These are phyloP conservation scores for Scalopus aquaticus DNA, from an alignment of 2,113 vertebrate species.

Conservation along the genomic window DNA sequence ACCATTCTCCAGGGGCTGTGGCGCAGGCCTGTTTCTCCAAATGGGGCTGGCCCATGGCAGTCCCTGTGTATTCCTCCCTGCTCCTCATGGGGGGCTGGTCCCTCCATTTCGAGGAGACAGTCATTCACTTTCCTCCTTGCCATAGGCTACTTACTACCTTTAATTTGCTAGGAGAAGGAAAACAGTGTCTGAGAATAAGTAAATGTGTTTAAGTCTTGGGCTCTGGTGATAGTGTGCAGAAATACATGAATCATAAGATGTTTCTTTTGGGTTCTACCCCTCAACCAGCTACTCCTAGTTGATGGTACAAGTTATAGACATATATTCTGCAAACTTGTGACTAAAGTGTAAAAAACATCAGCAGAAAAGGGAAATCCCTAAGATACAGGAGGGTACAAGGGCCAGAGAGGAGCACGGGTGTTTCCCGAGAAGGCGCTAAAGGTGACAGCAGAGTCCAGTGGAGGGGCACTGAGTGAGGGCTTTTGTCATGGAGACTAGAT, in stretches of 20 bases:
- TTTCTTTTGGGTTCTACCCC: constrained; percentile 33
- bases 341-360: constrained; percentile 31
- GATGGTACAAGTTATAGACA: constrained; percentile 13
- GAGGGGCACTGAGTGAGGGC: neutral
- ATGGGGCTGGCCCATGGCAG: neutral
- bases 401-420: neutral
- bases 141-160: constrained; percentile 44
- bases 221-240: constrained; percentile 17
- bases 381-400: neutral
- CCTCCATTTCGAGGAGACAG: constrained; percentile 54
- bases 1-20: constrained; percentile 66
- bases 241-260: constrained; percentile 36
- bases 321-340: constrained; percentile 29
- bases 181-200: constrained; percentile 37
- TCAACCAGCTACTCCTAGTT: neutral
- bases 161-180: constrained; percentile 53
- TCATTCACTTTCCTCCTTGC: constrained; percentile 42
- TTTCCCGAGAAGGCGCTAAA: neutral
- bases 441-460: neutral
- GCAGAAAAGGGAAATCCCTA: neutral
- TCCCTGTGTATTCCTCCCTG: neutral
- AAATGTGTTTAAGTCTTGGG: constrained; percentile 53
- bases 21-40: constrained; percentile 46
- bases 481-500: neutral
- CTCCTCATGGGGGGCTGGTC: neutral